Evolutionary conservation across 2,797 vertebrate genomes (phyloP).

Genomic region (Anniella stebbinsi): DNA sequence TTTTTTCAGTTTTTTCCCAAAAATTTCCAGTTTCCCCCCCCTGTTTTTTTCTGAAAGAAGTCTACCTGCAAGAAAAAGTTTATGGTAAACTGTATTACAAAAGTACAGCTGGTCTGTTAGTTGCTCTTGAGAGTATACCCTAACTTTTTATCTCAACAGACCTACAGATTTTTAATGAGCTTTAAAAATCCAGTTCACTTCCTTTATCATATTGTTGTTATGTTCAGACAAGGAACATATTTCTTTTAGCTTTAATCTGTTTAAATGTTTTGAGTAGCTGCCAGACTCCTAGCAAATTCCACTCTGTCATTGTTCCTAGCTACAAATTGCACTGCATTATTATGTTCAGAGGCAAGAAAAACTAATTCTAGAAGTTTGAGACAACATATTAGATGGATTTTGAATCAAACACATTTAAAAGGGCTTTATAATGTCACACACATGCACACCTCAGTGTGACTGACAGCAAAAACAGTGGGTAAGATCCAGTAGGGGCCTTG

Average conservation of each 20-base stretch:
- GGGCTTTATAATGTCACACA: background rate
- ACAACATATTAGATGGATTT: background rate
- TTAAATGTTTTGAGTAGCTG: background rate
- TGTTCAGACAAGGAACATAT: conserved; percentile 4
- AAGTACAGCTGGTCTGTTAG: background rate
- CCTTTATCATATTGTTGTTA: conserved; percentile 1
- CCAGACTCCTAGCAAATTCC: conserved; percentile 22
- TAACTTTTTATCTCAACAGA: background rate
- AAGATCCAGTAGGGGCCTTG: too few relatives aligned
- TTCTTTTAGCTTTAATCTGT: background rate
- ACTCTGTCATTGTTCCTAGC: conserved; percentile 22
- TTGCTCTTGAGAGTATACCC: background rate
- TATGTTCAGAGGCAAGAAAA: conserved; percentile 5
- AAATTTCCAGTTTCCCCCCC: too few relatives aligned
- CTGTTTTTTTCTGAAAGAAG: too few relatives aligned
- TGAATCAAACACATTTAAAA: background rate
- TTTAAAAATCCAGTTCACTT: conserved; percentile 42
- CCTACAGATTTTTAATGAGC: background rate
- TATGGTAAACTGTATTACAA: background rate
- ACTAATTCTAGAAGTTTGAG: conserved; percentile 39
- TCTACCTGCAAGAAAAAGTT: background rate
- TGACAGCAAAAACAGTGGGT: background rate
- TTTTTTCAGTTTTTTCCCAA: too few relatives aligned
- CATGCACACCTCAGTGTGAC: background rate
- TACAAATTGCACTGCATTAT: background rate